phyloP scores from a whole-genome alignment of 1,140 invertebrate genomes.

The Drosophila setifemur region DNA sequence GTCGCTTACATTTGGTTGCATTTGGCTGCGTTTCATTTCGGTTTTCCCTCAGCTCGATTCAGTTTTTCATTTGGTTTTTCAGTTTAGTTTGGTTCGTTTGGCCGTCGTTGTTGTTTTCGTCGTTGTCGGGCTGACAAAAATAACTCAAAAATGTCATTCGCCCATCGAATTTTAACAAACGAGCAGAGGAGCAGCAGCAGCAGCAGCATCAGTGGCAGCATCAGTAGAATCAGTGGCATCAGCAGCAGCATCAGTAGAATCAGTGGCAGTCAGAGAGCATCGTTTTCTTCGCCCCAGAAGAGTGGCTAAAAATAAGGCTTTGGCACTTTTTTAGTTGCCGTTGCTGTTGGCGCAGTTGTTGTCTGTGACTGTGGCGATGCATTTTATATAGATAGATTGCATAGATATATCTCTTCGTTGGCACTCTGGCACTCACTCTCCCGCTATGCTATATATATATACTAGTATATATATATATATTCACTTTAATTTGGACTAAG shows the following conservation, averaged over 20 bases:
- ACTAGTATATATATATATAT: conserved; percentile 9
- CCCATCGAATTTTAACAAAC: conserved; percentile 81
- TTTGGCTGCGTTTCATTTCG: conserved; percentile 40
- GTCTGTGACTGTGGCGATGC: conserved; percentile 44
- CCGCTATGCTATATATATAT: conserved; percentile 26
- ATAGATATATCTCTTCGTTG: conserved; percentile 58
- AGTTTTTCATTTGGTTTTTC: conserved; percentile 36
- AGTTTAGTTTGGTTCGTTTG: conserved; percentile 19
- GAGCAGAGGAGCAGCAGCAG: conserved; percentile 40
- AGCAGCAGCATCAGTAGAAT: too few species aligned
- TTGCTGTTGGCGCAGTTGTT: conserved; percentile 28
- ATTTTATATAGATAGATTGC: conserved; percentile 63
- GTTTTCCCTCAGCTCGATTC: conserved; percentile 14
- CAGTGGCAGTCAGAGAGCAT: too few species aligned
- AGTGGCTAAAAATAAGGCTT: conserved; percentile 48
- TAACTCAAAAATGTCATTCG: conserved; percentile 81
- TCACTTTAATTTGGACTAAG: conserved; percentile 72
- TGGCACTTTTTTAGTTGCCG: conserved; percentile 47
- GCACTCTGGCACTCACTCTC: conserved; percentile 16
- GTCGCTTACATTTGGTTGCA: conserved; percentile 65
- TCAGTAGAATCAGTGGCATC: conserved; percentile 1
- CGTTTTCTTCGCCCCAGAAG: conserved; percentile 38
- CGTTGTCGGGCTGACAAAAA: conserved; percentile 68
- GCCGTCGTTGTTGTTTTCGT: conserved; percentile 20
- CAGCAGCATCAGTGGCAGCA: conserved; percentile 10